These are phyloP conservation scores for Taxidea taxus DNA, from an alignment of 2,113 vertebrate genomes.

Conservation along the genomic window DNA sequence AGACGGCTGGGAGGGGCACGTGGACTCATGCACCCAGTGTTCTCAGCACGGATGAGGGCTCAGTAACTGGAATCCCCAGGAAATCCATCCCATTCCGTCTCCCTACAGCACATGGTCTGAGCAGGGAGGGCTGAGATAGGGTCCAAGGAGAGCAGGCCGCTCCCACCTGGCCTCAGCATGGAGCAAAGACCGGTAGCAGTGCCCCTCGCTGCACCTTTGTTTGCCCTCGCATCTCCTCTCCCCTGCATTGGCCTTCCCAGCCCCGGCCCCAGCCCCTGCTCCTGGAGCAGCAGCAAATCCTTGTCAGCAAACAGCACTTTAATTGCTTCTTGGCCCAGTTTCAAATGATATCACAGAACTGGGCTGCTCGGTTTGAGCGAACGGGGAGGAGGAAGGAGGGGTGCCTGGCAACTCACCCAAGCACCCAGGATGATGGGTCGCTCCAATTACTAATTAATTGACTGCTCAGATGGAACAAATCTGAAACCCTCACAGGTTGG, in stretches of 20 bases:
- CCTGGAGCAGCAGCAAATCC: slow-evolving; percentile 80
- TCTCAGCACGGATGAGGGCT: not conserved
- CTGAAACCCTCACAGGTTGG: slow-evolving; percentile 69
- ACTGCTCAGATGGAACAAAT: slow-evolving; percentile 76
- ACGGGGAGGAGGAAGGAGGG: slow-evolving; percentile 77
- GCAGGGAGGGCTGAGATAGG: not conserved
- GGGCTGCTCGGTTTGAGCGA: slow-evolving; percentile 79
- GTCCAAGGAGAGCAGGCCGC: not conserved
- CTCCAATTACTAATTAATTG: slow-evolving; percentile 79
- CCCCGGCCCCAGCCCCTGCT: slow-evolving; percentile 69
- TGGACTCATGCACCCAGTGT: not conserved
- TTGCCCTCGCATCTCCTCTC: slow-evolving; percentile 77
- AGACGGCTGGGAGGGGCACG: not conserved
- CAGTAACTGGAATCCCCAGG: not conserved
- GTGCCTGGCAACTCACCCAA: slow-evolving; percentile 68
- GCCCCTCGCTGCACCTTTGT: slow-evolving; percentile 76
- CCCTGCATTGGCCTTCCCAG: slow-evolving; percentile 37
- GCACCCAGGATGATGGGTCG: slow-evolving; percentile 58
- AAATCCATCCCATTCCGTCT: not conserved
- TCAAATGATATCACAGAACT: slow-evolving; percentile 83
- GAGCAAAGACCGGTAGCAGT: slow-evolving; percentile 77
- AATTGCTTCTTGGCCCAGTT: slow-evolving; percentile 83
- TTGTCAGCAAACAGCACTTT: slow-evolving; percentile 86
- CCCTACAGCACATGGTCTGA: not conserved
- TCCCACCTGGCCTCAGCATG: not conserved